A percentile compares a stretch with the other conserved stretches of the same genome.
phyloP scores from a whole-genome alignment of 2,113 vertebrate genomes.

The Crotalus helleri region DNA sequence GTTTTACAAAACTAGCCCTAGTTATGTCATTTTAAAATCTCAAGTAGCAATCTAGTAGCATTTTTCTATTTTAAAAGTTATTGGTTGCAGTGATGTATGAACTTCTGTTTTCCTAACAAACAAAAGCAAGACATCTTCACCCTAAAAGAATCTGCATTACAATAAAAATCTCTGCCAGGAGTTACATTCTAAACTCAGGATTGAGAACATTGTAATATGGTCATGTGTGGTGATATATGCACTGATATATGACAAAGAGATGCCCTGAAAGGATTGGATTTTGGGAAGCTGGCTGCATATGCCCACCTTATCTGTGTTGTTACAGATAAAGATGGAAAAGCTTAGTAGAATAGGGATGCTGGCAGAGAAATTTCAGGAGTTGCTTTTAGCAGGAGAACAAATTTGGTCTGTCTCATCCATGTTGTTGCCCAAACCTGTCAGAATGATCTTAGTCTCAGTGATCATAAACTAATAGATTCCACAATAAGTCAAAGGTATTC shows the following conservation, averaged over 20 bases:
- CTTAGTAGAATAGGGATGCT: not conserved
- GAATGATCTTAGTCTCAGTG: not conserved
- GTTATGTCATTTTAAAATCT: not conserved
- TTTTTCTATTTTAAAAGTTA: not conserved
- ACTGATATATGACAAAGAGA: not conserved
- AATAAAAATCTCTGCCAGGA: not conserved
- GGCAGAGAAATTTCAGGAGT: not conserved
- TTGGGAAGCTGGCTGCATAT: not conserved
- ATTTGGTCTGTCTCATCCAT: not conserved
- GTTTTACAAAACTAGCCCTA: not conserved
- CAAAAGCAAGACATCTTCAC: not conserved
- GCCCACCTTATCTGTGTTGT: not conserved
- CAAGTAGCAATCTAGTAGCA: not conserved
- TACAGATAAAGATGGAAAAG: constrained; percentile 2
- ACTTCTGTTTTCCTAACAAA: not conserved
- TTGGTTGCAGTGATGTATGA: not conserved
- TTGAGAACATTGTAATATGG: not conserved
- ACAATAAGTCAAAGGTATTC: not conserved
- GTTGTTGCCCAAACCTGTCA: not conserved
- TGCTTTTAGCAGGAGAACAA: not conserved
- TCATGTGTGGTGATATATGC: not conserved
- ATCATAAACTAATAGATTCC: not conserved
- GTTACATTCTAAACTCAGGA: not conserved
- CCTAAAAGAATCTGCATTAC: not conserved
- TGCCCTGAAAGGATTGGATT: not conserved